Conservation (phyloP, 2,113 vertebrate genomes). For the Cyprinodon tularosa region DNA sequence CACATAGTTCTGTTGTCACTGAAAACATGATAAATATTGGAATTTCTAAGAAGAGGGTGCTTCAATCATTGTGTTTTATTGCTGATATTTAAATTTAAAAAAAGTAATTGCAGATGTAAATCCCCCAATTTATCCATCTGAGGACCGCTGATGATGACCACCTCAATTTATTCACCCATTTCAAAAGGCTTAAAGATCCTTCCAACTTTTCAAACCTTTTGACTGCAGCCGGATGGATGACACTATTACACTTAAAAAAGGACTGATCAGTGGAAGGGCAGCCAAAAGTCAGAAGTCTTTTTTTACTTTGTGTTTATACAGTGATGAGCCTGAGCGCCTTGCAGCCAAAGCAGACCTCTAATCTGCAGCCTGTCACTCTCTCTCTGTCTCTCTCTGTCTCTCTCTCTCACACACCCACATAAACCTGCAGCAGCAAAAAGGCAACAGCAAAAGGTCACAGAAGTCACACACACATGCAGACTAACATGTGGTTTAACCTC, state of each 20-base stretch:
- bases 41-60: no score
- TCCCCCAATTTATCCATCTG: no score
- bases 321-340: constrained; percentile 38
- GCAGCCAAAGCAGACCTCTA: constrained; percentile 46
- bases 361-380: constrained; percentile 45
- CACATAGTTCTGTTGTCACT: no score
- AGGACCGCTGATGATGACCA: neutral
- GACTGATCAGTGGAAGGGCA: constrained; percentile 37
- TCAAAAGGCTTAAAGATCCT: constrained; percentile 8
- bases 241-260: constrained; percentile 32
- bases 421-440: constrained; percentile 16
- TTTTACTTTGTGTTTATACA: constrained; percentile 62
- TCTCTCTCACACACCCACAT: constrained; percentile 6
- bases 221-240: constrained; percentile 39
- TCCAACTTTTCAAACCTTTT: neutral
- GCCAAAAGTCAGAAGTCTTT: constrained; percentile 65
- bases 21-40: no score
- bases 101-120: no score
- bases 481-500: constrained; percentile 45
- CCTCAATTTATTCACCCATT: neutral
- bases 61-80: no score
- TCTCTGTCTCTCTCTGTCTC: neutral
- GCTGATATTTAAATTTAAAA: no score
- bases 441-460: constrained; percentile 15
- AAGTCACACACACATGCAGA: constrained; percentile 15